A percentile compares a stretch with the other conserved stretches of the same genome.
These are phyloP conservation scores for Coracopsis vasa DNA, from an alignment of 2,113 vertebrate species.

Conservation along the genomic window DNA sequence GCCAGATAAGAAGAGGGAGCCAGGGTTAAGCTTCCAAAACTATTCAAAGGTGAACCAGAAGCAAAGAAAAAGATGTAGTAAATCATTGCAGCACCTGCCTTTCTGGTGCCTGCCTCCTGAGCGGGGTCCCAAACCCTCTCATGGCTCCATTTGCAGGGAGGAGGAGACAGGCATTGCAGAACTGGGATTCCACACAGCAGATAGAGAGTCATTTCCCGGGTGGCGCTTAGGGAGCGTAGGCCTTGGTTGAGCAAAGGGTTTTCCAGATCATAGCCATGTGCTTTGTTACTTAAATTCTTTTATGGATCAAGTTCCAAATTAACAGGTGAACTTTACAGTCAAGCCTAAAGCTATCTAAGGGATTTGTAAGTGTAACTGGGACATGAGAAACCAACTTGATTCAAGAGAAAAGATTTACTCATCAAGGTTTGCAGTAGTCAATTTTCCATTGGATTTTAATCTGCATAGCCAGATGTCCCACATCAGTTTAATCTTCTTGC, in stretches of 20 bases:
- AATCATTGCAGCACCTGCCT: not conserved
- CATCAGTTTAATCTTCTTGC: not conserved
- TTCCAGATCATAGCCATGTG: not conserved
- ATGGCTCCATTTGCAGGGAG: not conserved
- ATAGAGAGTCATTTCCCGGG: not conserved
- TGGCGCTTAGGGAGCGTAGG: accelerated
- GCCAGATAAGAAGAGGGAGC: not conserved
- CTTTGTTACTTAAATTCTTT: not conserved
- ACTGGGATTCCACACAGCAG: not conserved
- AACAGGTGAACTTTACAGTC: not conserved
- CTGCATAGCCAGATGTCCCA: not conserved
- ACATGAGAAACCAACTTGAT: not conserved
- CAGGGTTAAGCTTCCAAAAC: not conserved
- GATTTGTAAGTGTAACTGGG: not conserved
- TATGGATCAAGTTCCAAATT: not conserved
- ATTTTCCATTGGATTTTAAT: not conserved
- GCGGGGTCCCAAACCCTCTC: accelerated
- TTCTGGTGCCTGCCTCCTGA: not conserved
- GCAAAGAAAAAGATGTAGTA: not conserved
- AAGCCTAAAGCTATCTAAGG: not conserved
- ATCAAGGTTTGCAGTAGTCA: not conserved
- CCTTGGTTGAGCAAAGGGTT: not conserved
- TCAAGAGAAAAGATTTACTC: not conserved
- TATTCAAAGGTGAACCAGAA: not conserved
- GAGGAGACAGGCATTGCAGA: not conserved